phyloP scores from a whole-genome alignment of 2,888 invertebrate genomes.

The Stratiomys singularior region DNA sequence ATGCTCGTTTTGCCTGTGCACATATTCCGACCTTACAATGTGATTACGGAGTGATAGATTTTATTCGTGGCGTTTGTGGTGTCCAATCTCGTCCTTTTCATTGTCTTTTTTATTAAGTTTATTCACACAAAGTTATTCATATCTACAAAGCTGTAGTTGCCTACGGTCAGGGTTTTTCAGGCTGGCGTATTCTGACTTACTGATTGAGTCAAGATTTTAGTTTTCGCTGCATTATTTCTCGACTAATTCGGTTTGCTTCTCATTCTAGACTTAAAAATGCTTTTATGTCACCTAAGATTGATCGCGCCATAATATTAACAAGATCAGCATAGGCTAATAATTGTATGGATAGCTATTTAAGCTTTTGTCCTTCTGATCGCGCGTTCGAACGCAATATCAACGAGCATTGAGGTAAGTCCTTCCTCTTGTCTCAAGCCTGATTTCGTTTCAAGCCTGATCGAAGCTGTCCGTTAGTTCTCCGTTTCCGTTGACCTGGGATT shows the following conservation, averaged over 20 bases:
- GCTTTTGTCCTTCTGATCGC: background rate
- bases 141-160: background rate
- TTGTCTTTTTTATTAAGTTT: background rate
- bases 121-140: background rate
- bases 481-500: background rate
- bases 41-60: no score
- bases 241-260: background rate
- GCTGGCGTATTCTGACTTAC: background rate
- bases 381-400: background rate
- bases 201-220: background rate
- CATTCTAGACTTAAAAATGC: background rate
- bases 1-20: no score
- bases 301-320: background rate
- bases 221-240: background rate
- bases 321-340: background rate
- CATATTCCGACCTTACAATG: no score
- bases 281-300: no score
- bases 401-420: background rate
- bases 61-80: no score
- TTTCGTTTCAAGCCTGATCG: background rate
- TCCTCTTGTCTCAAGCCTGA: background rate
- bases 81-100: background rate
- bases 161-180: background rate
- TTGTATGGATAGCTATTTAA: background rate
- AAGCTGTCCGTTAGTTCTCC: background rate